These are phyloP conservation scores for Crenichthys baileyi DNA, from an alignment of 2,797 vertebrate genomes.

Conservation along the genomic window DNA sequence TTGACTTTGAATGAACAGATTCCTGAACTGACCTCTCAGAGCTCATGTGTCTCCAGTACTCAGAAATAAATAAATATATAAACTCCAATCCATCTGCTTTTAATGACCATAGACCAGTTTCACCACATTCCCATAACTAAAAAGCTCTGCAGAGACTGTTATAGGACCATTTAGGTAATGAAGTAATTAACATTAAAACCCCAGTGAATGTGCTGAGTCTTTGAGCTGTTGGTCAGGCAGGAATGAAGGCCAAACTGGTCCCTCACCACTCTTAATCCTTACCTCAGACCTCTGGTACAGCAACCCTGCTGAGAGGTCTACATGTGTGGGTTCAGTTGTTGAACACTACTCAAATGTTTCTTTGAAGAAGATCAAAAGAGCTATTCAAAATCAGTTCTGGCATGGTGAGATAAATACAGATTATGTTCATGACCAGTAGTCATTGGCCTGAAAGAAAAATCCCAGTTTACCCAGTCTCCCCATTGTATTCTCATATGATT, in stretches of 20 bases:
- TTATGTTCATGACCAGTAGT: background rate
- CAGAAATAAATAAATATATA: no score
- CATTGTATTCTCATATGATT: background rate
- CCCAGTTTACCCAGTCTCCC: background rate
- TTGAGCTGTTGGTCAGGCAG: background rate
- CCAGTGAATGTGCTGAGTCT: background rate
- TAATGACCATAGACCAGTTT: background rate
- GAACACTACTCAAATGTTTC: background rate
- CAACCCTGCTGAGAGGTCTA: background rate
- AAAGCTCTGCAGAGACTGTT: background rate
- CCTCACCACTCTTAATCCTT: no score
- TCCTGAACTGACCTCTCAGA: background rate
- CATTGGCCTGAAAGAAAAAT: background rate
- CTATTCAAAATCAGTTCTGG: background rate
- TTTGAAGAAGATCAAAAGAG: background rate
- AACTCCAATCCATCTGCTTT: background rate
- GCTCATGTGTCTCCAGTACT: no score
- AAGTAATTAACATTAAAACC: background rate
- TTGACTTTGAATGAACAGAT: background rate
- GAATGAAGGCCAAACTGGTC: background rate
- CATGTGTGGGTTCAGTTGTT: background rate
- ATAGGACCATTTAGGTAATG: background rate
- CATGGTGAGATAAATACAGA: background rate
- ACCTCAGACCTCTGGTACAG: background rate
- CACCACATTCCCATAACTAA: background rate